Conservation (phyloP, 2,113 vertebrate genomes). For the Datnioides undecimradiatus region DNA sequence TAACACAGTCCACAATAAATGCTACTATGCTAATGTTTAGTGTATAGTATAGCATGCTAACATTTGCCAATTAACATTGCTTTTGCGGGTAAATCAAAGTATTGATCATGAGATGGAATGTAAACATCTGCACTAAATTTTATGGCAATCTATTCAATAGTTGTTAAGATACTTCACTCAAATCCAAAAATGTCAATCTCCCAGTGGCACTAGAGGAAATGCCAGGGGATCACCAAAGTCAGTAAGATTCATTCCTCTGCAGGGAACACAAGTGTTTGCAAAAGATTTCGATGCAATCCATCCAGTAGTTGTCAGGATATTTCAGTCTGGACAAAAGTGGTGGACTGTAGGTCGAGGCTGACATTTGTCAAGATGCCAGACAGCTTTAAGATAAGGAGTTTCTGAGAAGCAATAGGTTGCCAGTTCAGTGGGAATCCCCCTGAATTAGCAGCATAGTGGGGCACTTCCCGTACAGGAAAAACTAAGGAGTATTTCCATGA, state of each 20-base stretch:
- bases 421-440: conserved; percentile 36
- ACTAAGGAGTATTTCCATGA: conserved; percentile 74
- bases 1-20: not conserved
- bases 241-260: not conserved
- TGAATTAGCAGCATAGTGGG: conserved; percentile 55
- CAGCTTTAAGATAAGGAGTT: conserved; percentile 14
- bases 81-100: not conserved
- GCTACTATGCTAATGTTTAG: not conserved
- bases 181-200: not conserved
- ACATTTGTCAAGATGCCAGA: not conserved
- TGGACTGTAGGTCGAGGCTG: not conserved
- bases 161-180: not conserved
- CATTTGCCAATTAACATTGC: not conserved
- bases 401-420: conserved; percentile 19
- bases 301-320: not conserved
- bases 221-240: not conserved
- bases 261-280: not conserved
- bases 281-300: not conserved
- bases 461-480: conserved; percentile 64
- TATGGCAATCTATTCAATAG: not conserved
- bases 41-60: too few species aligned
- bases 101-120: not conserved
- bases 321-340: not conserved
- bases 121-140: not conserved
- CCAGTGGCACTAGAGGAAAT: not conserved